Conservation (phyloP, 2,113 vertebrate genomes). For the Syngnathoides biaculeatus region DNA sequence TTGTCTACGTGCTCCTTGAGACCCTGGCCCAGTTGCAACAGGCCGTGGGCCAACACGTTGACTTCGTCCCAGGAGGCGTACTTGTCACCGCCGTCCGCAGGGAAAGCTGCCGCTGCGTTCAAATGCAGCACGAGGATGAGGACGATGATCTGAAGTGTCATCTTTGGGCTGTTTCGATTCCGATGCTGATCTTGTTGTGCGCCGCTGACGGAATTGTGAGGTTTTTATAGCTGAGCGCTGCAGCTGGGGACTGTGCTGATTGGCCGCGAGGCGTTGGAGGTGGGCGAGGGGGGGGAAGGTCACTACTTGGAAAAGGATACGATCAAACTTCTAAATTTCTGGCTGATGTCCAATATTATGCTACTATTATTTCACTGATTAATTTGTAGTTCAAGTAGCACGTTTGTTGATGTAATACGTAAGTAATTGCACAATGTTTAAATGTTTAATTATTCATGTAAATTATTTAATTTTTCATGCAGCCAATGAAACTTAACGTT, state of each 20-base stretch:
- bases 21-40: slow-evolving; percentile 92
- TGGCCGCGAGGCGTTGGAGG: slow-evolving; percentile 41
- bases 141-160: slow-evolving; percentile 42
- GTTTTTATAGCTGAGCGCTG: slow-evolving; percentile 49
- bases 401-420: not conserved
- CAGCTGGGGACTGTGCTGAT: slow-evolving; percentile 39
- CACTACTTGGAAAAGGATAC: slow-evolving; percentile 27
- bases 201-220: slow-evolving; percentile 18
- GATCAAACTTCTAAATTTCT: slow-evolving; percentile 25
- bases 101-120: slow-evolving; percentile 38
- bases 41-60: slow-evolving; percentile 87
- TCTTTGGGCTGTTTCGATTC: slow-evolving; percentile 26
- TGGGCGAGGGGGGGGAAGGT: slow-evolving; percentile 2
- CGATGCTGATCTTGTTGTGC: slow-evolving; percentile 28
- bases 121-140: slow-evolving; percentile 43
- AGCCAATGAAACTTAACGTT: not conserved
- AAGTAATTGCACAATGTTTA: not conserved
- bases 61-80: slow-evolving; percentile 90
- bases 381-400: not conserved
- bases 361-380: not conserved
- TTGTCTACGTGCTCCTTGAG: slow-evolving; percentile 89
- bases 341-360: not conserved
- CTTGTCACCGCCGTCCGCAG: slow-evolving; percentile 55
- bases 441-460: not conserved
- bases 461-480: not conserved